phyloP scores from a whole-genome alignment of 1,140 invertebrate species.

The Drosophila santomea region DNA sequence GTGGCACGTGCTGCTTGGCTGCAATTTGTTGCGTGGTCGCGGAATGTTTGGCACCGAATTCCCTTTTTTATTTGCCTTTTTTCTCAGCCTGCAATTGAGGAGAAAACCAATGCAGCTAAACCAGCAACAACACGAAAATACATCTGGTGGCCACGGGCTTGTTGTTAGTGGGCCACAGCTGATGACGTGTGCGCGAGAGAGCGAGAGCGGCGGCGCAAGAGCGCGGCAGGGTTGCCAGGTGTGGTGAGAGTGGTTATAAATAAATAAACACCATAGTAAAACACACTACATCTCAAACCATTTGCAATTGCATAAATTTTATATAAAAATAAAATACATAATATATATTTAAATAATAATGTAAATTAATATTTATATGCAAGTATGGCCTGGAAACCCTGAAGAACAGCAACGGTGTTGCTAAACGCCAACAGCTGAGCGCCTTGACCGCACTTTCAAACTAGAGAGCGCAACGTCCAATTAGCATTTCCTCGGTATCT shows the following conservation, averaged over 20 bases:
- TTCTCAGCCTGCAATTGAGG: slow-evolving; percentile 39
- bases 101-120: slow-evolving; percentile 46
- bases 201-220: slow-evolving; percentile 53
- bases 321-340: neutral
- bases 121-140: slow-evolving; percentile 51
- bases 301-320: no score
- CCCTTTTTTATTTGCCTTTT: slow-evolving; percentile 17
- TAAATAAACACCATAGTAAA: no score
- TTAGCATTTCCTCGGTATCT: slow-evolving; percentile 16
- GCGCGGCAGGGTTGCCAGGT: slow-evolving; percentile 49
- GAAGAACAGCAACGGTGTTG: slow-evolving; percentile 41
- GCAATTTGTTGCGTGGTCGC: slow-evolving; percentile 34
- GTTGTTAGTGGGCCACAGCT: slow-evolving; percentile 57
- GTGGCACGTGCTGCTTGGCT: slow-evolving; percentile 57
- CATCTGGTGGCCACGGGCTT: slow-evolving; percentile 32
- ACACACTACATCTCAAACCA: no score
- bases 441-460: slow-evolving; percentile 28
- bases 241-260: no score
- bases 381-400: neutral
- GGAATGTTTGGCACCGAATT: slow-evolving; percentile 28
- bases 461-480: slow-evolving; percentile 25
- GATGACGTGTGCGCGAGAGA: slow-evolving; percentile 60
- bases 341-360: neutral
- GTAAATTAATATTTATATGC: no score
- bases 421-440: slow-evolving; percentile 58